Evolutionary conservation across 2,888 invertebrate species (phyloP).

Genomic region (Hololepta plana): DNA sequence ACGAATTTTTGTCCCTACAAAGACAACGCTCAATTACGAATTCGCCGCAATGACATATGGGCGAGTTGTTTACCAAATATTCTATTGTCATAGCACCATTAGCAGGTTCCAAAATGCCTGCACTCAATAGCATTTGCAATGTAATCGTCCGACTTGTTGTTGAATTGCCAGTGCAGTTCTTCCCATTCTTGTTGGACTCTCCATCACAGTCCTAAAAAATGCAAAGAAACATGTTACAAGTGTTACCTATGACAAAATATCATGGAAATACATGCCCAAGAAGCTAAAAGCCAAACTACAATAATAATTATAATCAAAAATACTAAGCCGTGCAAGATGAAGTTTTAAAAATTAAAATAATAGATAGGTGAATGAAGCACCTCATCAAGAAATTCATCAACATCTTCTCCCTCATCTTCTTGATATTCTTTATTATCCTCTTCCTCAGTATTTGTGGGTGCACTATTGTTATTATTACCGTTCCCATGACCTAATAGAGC

Average conservation of each 20-base stretch:
- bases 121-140: slow-evolving; percentile 68
- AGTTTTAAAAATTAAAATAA: slow-evolving; percentile 2
- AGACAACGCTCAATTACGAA: no score
- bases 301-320: no score
- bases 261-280: neutral
- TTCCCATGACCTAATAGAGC: slow-evolving; percentile 25
- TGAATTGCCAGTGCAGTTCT: slow-evolving; percentile 15
- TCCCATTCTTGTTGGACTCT: slow-evolving; percentile 17
- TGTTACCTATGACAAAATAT: no score
- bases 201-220: slow-evolving; percentile 21
- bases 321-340: no score
- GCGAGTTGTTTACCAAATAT: slow-evolving; percentile 58
- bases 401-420: slow-evolving; percentile 33
- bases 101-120: slow-evolving; percentile 69
- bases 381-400: slow-evolving; percentile 37
- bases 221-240: no score
- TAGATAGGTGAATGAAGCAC: slow-evolving; percentile 15
- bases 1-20: slow-evolving; percentile 73
- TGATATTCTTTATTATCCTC: slow-evolving; percentile 30
- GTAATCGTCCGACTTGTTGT: slow-evolving; percentile 41
- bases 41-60: no score
- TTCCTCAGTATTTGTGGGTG: slow-evolving; percentile 14
- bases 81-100: slow-evolving; percentile 75
- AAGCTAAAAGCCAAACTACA: no score
- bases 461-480: slow-evolving; percentile 18